Conservation (phyloP, 2,113 vertebrate species). For the Ailuropoda melanoleuca region DNA sequence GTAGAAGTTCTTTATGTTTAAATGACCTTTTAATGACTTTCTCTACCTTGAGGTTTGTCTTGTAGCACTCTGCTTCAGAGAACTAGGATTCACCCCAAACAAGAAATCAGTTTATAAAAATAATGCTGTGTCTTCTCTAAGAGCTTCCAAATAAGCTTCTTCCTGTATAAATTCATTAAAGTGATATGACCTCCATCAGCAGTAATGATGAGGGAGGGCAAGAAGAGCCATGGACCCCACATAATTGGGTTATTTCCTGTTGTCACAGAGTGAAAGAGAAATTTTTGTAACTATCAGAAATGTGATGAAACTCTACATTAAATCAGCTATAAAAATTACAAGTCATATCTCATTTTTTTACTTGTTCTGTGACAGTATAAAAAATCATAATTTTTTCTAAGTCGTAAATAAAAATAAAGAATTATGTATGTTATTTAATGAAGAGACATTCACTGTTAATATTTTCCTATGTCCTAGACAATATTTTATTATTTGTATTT, state of each 20-base stretch:
- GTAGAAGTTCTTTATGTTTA: not conserved
- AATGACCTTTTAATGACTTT: not conserved
- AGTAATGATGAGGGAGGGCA: not conserved
- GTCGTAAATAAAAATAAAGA: slow-evolving; percentile 16
- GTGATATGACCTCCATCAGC: too few species aligned
- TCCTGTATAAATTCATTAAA: not conserved
- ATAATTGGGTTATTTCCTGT: not conserved
- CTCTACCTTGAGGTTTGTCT: not conserved
- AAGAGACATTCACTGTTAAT: not conserved
- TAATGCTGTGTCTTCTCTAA: not conserved
- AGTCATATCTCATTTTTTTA: not conserved
- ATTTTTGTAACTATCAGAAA: not conserved
- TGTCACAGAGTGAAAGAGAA: not conserved
- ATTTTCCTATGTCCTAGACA: not conserved
- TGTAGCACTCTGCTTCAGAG: not conserved
- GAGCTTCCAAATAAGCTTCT: not conserved
- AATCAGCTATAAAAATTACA: not conserved
- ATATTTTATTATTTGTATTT: not conserved
- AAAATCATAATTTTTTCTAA: not conserved
- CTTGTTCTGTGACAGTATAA: not conserved
- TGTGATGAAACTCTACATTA: not conserved
- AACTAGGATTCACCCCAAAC: not conserved
- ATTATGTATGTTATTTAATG: not conserved
- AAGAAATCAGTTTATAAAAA: not conserved
- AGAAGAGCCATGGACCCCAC: accelerated